Evolutionary conservation across 2,888 invertebrate species (phyloP), one percentile per base, ranked within the genome.

Genomic region (Athalia circularis): DNA sequence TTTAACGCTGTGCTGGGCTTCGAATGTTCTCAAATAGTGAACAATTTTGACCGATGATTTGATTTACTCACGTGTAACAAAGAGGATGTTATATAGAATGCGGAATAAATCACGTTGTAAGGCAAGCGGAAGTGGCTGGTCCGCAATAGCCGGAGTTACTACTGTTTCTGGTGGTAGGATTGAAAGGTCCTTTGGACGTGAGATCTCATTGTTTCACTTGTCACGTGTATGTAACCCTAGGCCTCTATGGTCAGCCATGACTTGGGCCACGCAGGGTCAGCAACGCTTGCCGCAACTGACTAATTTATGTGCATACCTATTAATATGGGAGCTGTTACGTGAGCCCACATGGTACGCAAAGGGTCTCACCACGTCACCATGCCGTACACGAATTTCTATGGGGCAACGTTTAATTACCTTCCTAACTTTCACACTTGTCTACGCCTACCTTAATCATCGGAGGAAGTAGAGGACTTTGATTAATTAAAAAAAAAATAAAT

Each of bases 221-320:
- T 72, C 72, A 72, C 72, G 54, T 54, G 57, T 72, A 47, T 57
- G 72, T 47, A 47, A 72, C 72, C 13, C 13, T 45, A 59, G 45
- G 13, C 57, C 72, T 13, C 13, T 59, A 59, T 72, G 57, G 57
- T 59, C 57, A 72, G 72, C 8, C 13, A 68, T 68, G 11, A 54
- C 54, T 7, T n/a, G 50, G 68, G 61, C 29, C 29, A 43, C 15
- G 52, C 11, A 15, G 15, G 54, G 29, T 43, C 54, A n/a, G 68
- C 50, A 9, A n/a, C 9, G 67, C 29, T 52, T 47, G 13, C 9
- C 13, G 0, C 47, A 29, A 9, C 54, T 68, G 68, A 72, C 72
- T 72, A 72, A 72, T 72, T 72, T 72, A 72, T 72, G 72, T 59
- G 47, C 57, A 13, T 59, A 13, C n/a, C 72, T 72, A 72, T 72